Evolutionary conservation across 1,140 invertebrate species (phyloP), one percentile per base, ranked within the genome.

Genomic region (Ips typographus): DNA sequence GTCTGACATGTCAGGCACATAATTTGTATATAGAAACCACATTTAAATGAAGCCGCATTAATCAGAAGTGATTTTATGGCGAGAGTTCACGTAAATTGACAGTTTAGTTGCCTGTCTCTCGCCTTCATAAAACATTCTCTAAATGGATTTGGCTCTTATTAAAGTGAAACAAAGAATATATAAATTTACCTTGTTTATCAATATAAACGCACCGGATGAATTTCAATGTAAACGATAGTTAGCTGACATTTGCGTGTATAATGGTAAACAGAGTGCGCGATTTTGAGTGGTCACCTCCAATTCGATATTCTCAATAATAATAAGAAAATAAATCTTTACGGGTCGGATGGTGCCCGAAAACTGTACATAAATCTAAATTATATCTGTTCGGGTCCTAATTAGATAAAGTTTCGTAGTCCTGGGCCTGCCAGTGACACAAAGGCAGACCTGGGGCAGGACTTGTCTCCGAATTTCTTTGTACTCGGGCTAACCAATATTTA

Each of bases 331-430:
- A 62, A 62, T 62, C 22, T 51, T 6, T 38, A 8, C n/a, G 52
- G 8, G 36, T 51, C 60, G 2, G 40, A 47, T 49, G n/a, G 37
- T 65, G 51, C 22, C 40, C 64, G 39, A 66, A 66, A 66, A 57
- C 64, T 66, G 55, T 57, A 49, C 57, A 68, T 68, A 68, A 68
- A 68, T 68, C 65, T 51, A 68, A 52, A 68, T 68, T 60, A 68
- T 68, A 68, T 68, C 65, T 59, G 65, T 68, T 60, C 44, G 65
- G 65, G 56, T 60, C 65, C 65, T 68, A 68, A 68, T 68, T 68
- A 68, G 65, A 68, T 68, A 68, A 68, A 68, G 58, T 61, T 60
- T 68, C 44, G 56, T 68, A 44, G 56, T 57, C 60, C 37, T 53
- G 63, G 52, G 44, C 47, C 65, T 68, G 65, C 65, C 57, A 60